These are phyloP conservation scores for Podiceps cristatus DNA, from an alignment of 2,113 vertebrate genomes.

Conservation along the genomic window DNA sequence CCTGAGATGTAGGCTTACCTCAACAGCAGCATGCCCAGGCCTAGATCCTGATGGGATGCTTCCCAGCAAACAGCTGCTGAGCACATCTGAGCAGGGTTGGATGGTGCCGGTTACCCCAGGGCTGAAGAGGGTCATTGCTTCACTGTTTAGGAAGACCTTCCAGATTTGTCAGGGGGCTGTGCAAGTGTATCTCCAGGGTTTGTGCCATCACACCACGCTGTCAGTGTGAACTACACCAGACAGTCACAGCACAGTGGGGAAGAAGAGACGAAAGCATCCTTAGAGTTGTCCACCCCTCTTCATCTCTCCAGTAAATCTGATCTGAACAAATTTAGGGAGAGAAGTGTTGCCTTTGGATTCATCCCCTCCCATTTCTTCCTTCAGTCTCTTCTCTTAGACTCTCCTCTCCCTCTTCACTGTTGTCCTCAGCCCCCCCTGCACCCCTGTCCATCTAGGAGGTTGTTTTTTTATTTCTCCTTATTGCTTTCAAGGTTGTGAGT, in stretches of 20 bases:
- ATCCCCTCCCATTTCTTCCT: neutral
- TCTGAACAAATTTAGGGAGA: neutral
- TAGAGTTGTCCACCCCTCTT: no score
- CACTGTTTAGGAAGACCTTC: neutral
- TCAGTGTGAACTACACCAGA: neutral
- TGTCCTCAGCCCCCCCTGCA: fast-evolving
- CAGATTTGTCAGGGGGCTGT: neutral
- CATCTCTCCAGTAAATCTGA: neutral
- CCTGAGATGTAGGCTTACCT: neutral
- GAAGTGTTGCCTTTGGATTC: neutral
- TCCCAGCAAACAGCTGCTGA: neutral
- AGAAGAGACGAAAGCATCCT: neutral
- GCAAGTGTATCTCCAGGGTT: neutral
- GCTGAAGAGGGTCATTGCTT: neutral
- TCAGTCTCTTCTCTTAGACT: neutral
- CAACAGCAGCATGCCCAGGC: neutral
- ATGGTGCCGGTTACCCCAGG: neutral
- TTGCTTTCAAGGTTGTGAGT: neutral
- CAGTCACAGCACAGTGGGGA: no score
- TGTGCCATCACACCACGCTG: neutral
- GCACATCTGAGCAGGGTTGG: neutral
- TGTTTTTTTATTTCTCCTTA: neutral
- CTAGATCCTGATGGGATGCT: neutral
- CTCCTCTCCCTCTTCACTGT: neutral
- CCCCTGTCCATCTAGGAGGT: neutral